Conservation (phyloP, 2,113 vertebrate species). For the Dicentrarchus labrax region DNA sequence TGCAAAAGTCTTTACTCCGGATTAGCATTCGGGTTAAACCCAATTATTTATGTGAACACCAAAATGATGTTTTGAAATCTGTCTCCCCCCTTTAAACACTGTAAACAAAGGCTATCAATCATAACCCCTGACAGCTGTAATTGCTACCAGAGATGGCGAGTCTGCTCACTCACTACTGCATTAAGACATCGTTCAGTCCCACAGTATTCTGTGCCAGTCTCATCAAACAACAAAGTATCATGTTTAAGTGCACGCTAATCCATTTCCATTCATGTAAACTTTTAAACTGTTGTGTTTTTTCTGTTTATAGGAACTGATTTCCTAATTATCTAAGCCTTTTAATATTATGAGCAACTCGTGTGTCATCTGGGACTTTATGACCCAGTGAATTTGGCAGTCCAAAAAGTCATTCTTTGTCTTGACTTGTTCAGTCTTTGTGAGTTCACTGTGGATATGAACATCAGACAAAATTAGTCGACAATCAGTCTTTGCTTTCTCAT, state of each 20-base stretch:
- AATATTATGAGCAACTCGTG: constrained; percentile 25
- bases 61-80: constrained; percentile 84
- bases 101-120: constrained; percentile 88
- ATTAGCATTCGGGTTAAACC: constrained; percentile 76
- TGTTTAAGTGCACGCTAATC: constrained; percentile 39
- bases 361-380: constrained; percentile 40
- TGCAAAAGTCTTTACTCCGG: constrained; percentile 74
- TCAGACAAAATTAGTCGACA: constrained; percentile 9
- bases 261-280: constrained; percentile 44
- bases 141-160: constrained; percentile 82
- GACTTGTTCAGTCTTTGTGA: constrained; percentile 1
- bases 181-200: constrained; percentile 40
- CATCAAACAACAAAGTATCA: constrained; percentile 54
- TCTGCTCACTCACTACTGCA: constrained; percentile 25
- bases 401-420: constrained; percentile 15
- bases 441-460: background rate
- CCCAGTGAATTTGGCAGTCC: constrained; percentile 12
- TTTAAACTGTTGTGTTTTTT: constrained; percentile 33
- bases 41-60: constrained; percentile 83
- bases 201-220: constrained; percentile 47
- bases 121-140: constrained; percentile 83
- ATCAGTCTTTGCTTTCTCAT: background rate
- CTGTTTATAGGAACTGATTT: constrained; percentile 57
- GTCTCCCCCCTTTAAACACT: constrained; percentile 84
- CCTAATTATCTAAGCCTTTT: constrained; percentile 39